Evolutionary conservation across 2,113 vertebrate genomes (phyloP), one percentile per base, ranked within the genome.

Genomic region (Pluvialis apricaria): DNA sequence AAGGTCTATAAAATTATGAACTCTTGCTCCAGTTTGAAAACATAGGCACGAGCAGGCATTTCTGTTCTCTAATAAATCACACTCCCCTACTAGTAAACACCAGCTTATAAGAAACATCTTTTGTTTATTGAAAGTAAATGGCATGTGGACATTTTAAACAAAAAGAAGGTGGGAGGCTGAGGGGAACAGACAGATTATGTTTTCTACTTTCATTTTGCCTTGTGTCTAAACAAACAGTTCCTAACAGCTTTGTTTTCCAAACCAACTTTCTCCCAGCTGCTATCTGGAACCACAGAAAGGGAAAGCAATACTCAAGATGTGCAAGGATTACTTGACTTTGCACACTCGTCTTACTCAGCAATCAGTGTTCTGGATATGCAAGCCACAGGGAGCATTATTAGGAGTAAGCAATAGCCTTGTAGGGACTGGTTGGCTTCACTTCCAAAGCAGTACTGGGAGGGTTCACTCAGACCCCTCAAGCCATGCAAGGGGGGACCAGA

Each of bases 231-330:
- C 96, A 94, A 97, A 94, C 38, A 11, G 69, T 60, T 95, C 87
- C 49, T 49, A 95, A 96, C 94, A 96, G 95, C 96, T 97, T 95
- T 96, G 97, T 97, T 96, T 97, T 96, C 91, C 91, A 97, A 95
- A 95, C 47, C 52, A 91, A 95, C 86, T 89, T 96, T 93, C 77
- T 94, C 86, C 91, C 95, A 95, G 94, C 93, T 91, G 92, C 97
- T 97, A 45, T 95, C 58, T 76, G 87, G 95, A 90, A 77, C 62
- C 38, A 86, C 32, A 81, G 75, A 95, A 88, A 94, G n/a, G 64
- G 38, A 96, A 97, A 88, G 91, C 82, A 58, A 54, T 54, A 17
- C 55, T 66, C 45, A 54, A 69, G 79, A 91, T 19, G 45, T 57
- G 54, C 71, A 85, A 88, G 32, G 45, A 94, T 90, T 54, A 10